Evolutionary conservation across 1,140 invertebrate species (phyloP).

Genomic region (Drosophila malerkotliana): DNA sequence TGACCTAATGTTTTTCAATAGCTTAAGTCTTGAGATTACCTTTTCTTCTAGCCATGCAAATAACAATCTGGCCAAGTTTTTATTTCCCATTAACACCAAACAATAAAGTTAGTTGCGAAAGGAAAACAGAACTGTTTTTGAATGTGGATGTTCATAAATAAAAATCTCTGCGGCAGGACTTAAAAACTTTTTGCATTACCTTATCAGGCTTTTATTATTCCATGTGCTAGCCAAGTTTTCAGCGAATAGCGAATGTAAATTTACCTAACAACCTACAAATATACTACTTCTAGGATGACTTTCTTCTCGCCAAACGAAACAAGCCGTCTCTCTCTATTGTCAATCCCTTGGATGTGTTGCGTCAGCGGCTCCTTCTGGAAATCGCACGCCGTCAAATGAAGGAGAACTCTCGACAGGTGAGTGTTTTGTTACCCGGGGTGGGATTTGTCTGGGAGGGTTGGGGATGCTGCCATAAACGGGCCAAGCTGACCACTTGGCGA

Average conservation of each 20-base stretch:
- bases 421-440: conserved; percentile 10
- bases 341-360: conserved; percentile 90
- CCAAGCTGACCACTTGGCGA: conserved; percentile 38
- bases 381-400: conserved; percentile 90
- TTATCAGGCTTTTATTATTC: conserved; percentile 26
- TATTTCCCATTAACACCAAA: conserved; percentile 18
- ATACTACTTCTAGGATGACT: conserved; percentile 36
- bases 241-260: conserved; percentile 31
- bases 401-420: conserved; percentile 86
- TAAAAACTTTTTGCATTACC: conserved; percentile 47
- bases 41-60: conserved; percentile 11
- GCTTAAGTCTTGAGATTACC: neutral
- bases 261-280: conserved; percentile 17
- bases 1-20: conserved; percentile 25
- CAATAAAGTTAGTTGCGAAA: conserved; percentile 11
- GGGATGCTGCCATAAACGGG: conserved; percentile 3
- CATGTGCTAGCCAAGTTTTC: conserved; percentile 26
- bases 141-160: conserved; percentile 10
- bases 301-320: conserved; percentile 84
- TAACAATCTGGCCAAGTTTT: neutral
- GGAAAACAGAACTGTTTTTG: conserved; percentile 14
- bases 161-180: conserved; percentile 9
- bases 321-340: conserved; percentile 90
- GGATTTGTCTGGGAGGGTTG: neutral
- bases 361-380: conserved; percentile 89